These are phyloP conservation scores for Polymixis lichenea DNA, from an alignment of 2,888 invertebrate genomes.

Conservation along the genomic window DNA sequence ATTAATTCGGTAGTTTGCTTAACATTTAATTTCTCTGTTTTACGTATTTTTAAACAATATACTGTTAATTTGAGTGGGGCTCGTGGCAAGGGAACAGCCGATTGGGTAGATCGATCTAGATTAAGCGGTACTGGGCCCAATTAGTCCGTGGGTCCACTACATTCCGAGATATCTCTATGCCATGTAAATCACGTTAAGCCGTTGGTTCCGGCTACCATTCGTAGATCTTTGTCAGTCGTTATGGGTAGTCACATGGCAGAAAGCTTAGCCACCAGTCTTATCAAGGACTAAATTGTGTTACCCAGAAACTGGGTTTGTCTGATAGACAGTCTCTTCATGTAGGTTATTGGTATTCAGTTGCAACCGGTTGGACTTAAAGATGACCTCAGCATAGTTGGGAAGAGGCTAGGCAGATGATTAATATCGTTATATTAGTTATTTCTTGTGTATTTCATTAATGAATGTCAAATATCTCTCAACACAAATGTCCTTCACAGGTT, in stretches of 20 bases:
- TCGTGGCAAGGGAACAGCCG: not conserved
- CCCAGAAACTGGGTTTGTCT: not conserved
- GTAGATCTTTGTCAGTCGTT: not conserved
- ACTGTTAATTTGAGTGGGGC: not conserved
- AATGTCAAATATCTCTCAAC: constrained; percentile 28
- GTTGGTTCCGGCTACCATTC: not conserved
- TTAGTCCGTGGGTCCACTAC: not conserved
- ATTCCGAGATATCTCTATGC: not conserved
- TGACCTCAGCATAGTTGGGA: not conserved
- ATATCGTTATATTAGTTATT: not conserved
- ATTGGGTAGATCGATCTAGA: not conserved
- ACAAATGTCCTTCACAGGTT: constrained; percentile 21
- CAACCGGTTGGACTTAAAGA: not conserved
- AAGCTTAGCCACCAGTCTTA: not conserved
- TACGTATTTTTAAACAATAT: not conserved
- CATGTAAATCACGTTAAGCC: not conserved
- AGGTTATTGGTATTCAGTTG: not conserved
- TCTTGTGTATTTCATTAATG: constrained; percentile 5
- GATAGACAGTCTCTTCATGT: too few relatives aligned
- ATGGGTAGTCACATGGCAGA: not conserved
- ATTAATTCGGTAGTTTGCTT: not conserved
- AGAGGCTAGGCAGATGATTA: not conserved
- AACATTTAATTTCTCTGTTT: not conserved
- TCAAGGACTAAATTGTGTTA: not conserved
- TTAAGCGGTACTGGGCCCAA: too few relatives aligned